Percentiles rank a stretch among this genome's conserved stretches.
These are phyloP conservation scores for Eira barbara DNA, from an alignment of 2,113 vertebrate genomes.

Conservation along the genomic window DNA sequence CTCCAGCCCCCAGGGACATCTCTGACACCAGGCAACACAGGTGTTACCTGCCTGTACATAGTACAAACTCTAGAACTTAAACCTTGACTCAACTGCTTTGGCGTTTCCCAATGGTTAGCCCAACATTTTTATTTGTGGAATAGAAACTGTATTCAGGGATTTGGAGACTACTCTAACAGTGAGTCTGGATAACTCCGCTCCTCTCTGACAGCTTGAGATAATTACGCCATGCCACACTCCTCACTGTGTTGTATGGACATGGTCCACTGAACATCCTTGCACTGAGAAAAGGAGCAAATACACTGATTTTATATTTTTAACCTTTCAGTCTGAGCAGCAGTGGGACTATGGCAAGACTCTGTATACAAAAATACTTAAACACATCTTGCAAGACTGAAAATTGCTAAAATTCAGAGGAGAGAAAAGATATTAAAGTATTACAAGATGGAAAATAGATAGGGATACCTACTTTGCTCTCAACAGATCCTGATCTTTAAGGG, in stretches of 20 bases:
- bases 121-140: not conserved
- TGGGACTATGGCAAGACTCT: not conserved
- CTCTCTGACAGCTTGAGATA: not conserved
- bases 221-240: not conserved
- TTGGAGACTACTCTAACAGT: not conserved
- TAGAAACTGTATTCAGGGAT: not conserved
- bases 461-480: constrained; percentile 89
- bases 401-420: not conserved
- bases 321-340: not conserved
- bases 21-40: not conserved
- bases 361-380: not conserved
- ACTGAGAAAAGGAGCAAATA: not conserved
- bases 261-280: not conserved
- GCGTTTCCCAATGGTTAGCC: not conserved
- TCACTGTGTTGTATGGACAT: accelerated
- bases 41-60: not conserved
- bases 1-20: not conserved
- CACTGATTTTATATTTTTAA: not conserved
- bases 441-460: not conserved
- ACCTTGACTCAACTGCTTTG: not conserved
- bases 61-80: not conserved
- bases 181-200: not conserved
- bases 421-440: not conserved
- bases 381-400: not conserved
- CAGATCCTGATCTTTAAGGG: constrained; percentile 90